phyloP scores from a whole-genome alignment of 2,113 vertebrate species.

The Chamaea fasciata region DNA sequence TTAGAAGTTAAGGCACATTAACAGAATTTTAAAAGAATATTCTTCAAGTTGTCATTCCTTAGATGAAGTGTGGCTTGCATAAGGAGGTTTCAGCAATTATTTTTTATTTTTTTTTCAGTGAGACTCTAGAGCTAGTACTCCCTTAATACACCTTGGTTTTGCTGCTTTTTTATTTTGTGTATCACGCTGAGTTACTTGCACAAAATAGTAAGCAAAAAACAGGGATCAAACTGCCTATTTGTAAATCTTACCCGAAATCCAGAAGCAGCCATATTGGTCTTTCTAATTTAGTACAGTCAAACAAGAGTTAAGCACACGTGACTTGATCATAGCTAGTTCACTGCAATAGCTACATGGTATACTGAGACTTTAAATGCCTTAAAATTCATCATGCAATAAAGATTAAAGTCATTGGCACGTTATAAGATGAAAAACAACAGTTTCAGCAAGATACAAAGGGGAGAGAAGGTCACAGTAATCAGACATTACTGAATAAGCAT shows the following conservation, averaged over 20 bases:
- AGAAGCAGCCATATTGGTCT: background rate
- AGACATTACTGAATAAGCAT: background rate
- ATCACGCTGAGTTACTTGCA: background rate
- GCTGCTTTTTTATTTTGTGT: background rate
- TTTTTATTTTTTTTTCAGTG: background rate
- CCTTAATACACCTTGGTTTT: background rate
- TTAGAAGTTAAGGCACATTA: background rate
- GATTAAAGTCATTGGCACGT: background rate
- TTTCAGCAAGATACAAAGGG: background rate
- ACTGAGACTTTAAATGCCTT: background rate
- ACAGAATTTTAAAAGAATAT: background rate
- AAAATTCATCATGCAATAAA: background rate
- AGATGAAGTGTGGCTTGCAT: background rate
- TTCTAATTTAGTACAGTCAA: background rate
- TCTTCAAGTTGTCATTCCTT: background rate
- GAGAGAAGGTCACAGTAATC: background rate
- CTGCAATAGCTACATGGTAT: background rate
- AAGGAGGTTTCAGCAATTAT: background rate
- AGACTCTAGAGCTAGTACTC: background rate
- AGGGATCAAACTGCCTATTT: background rate
- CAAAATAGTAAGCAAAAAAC: background rate
- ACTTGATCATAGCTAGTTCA: background rate
- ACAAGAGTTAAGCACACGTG: background rate
- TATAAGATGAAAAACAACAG: background rate
- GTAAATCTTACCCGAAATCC: background rate